These are phyloP conservation scores for Peromyscus californicus DNA, from an alignment of 2,113 vertebrate genomes.

Conservation along the genomic window DNA sequence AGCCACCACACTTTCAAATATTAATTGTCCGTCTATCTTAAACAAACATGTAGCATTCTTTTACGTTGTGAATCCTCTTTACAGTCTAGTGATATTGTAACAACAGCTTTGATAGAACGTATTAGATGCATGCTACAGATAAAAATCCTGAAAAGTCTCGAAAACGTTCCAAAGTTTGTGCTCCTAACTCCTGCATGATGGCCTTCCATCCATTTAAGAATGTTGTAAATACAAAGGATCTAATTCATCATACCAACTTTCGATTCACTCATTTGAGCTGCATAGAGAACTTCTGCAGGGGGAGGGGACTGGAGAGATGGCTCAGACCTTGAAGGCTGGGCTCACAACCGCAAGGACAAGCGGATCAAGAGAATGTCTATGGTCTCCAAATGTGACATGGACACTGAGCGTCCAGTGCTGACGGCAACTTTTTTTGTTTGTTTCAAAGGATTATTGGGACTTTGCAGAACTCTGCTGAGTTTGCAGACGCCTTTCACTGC, in stretches of 20 bases:
- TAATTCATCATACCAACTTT: background rate
- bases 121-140: background rate
- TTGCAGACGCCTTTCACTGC: slow-evolving; percentile 95
- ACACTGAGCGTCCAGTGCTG: background rate
- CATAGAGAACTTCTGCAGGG: background rate
- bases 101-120: background rate
- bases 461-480: slow-evolving; percentile 96
- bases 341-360: background rate
- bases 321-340: background rate
- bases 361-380: background rate
- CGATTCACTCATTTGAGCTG: background rate
- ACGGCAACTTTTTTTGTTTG: slow-evolving; percentile 57
- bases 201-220: background rate
- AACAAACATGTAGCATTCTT: background rate
- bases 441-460: slow-evolving; percentile 94
- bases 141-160: background rate
- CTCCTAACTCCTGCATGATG: background rate
- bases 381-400: background rate
- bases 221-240: background rate
- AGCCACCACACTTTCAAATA: slow-evolving; percentile 10
- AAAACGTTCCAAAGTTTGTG: background rate
- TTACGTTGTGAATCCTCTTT: background rate
- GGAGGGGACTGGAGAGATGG: background rate
- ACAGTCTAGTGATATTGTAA: background rate
- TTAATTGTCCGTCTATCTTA: background rate